phyloP scores from a whole-genome alignment of 2,888 invertebrate genomes.

The Metallyticus violacea region DNA sequence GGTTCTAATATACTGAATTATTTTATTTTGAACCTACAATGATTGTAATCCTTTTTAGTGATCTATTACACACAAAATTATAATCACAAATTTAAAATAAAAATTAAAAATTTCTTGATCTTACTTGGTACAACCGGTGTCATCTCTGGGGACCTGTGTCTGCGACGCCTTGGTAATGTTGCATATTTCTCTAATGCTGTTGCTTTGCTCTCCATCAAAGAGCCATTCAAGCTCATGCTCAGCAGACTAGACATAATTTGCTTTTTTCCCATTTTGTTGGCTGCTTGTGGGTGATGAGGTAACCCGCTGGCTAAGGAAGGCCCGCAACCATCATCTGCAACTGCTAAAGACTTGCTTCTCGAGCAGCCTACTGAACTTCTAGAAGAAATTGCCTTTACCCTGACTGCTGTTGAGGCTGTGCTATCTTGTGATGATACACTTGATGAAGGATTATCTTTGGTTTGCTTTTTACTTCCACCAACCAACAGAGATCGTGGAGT shows the following conservation, averaged over 20 bases:
- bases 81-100: background rate
- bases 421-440: background rate
- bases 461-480: background rate
- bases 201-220: constrained; percentile 46
- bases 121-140: background rate
- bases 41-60: too few relatives aligned
- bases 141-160: constrained; percentile 61
- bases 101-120: background rate
- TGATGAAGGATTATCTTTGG: background rate
- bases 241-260: constrained; percentile 14
- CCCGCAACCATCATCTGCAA: constrained; percentile 67
- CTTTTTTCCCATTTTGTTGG: constrained; percentile 12
- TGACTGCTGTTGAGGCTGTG: background rate
- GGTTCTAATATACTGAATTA: too few relatives aligned
- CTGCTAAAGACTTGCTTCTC: background rate
- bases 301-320: constrained; percentile 53
- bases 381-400: background rate
- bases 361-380: background rate
- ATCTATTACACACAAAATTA: background rate
- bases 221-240: constrained; percentile 31
- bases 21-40: too few relatives aligned
- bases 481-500: background rate
- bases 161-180: constrained; percentile 70
- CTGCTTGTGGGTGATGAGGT: constrained; percentile 27
- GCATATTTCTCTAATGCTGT: constrained; percentile 69